Conservation (phyloP, 1,140 invertebrate genomes). For the Tyrophagus putrescentiae region DNA sequence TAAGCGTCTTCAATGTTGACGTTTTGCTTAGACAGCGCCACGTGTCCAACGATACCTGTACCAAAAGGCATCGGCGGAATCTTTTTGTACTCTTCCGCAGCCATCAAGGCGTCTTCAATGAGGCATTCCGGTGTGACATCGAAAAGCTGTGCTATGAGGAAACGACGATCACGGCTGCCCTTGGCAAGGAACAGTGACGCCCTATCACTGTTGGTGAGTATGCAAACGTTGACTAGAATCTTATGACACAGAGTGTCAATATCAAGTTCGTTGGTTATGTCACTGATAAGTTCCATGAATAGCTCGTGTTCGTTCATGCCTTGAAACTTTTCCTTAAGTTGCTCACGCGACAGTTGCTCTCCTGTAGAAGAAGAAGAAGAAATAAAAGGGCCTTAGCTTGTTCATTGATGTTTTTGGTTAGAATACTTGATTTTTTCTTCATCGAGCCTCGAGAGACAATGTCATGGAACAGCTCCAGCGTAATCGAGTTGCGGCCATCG, state of each 20-base stretch:
- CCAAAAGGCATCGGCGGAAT: constrained; percentile 58
- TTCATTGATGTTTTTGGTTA: background rate
- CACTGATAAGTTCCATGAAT: constrained; percentile 80
- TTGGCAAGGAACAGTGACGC: constrained; percentile 73
- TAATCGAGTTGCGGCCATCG: constrained; percentile 51
- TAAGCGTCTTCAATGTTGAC: constrained; percentile 84
- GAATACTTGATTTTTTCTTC: constrained; percentile 54
- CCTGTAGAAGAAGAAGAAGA: background rate
- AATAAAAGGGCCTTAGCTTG: background rate
- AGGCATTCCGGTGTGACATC: constrained; percentile 75
- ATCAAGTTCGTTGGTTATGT: constrained; percentile 80
- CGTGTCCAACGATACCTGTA: constrained; percentile 66
- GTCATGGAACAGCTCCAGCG: constrained; percentile 64
- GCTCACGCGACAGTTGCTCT: background rate
- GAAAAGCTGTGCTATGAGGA: constrained; percentile 75
- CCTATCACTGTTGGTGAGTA: constrained; percentile 68
- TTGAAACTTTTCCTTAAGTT: constrained; percentile 21
- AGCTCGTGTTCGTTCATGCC: constrained; percentile 35
- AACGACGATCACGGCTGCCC: constrained; percentile 53
- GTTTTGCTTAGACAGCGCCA: constrained; percentile 66
- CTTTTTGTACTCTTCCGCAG: constrained; percentile 51
- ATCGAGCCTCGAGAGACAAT: constrained; percentile 38
- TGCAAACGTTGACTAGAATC: constrained; percentile 74
- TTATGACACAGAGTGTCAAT: constrained; percentile 84
- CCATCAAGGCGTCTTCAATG: constrained; percentile 57